Evolutionary conservation across 2,113 vertebrate species (phyloP).

Genomic region (Amphiprion percula): DNA sequence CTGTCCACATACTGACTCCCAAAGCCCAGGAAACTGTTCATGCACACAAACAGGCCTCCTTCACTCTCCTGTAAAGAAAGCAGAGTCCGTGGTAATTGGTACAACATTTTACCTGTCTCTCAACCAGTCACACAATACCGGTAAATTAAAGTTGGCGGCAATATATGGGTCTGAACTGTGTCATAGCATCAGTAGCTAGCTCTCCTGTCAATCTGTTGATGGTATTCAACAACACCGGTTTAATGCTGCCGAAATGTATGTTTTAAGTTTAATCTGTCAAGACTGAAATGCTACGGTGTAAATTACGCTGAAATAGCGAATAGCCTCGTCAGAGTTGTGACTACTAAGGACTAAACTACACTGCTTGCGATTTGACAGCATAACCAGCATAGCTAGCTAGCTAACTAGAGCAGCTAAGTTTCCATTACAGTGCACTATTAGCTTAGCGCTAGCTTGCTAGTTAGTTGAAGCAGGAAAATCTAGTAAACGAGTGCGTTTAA

Average conservation of each 20-base stretch:
- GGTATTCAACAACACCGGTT: background rate
- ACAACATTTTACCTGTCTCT: background rate
- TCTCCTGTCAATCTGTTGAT: constrained; percentile 10
- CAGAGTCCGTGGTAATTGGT: background rate
- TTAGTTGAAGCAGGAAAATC: constrained; percentile 40
- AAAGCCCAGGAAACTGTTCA: constrained; percentile 98
- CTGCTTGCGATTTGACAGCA: constrained; percentile 53
- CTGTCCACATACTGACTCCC: constrained; percentile 94
- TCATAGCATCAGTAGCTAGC: constrained; percentile 24
- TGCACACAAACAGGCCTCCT: constrained; percentile 96
- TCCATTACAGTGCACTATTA: constrained; percentile 62
- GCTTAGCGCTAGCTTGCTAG: constrained; percentile 75
- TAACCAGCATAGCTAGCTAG: constrained; percentile 43
- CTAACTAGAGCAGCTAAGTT: constrained; percentile 50
- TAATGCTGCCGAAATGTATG: background rate
- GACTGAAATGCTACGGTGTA: background rate
- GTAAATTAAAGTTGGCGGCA: background rate
- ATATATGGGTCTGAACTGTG: background rate
- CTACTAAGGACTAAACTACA: background rate
- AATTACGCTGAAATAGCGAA: background rate
- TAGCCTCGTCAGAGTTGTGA: background rate
- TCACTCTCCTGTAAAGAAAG: constrained; percentile 89
- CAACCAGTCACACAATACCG: background rate
- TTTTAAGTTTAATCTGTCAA: background rate
- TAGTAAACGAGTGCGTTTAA: background rate